Conservation (phyloP, 2,113 vertebrate genomes). For the Ploceus nigricollis region DNA sequence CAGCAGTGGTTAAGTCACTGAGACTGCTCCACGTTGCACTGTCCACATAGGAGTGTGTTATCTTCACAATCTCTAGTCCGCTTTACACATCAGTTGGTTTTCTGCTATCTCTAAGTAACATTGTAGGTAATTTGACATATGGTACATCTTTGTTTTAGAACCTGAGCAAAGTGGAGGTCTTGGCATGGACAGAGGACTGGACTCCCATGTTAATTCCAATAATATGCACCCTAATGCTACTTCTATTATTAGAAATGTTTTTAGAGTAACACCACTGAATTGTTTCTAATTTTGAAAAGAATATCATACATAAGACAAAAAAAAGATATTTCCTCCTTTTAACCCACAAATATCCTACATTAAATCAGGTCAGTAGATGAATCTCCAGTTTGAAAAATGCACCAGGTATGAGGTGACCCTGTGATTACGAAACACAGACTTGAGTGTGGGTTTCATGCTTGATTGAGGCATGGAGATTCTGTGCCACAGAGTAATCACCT, state of each 20-base stretch:
- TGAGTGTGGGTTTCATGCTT: neutral
- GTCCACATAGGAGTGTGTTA: neutral
- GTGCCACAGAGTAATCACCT: neutral
- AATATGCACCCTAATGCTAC: neutral
- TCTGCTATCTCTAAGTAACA: neutral
- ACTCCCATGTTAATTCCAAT: neutral
- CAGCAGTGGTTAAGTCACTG: neutral
- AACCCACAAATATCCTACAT: neutral
- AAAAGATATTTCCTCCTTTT: neutral
- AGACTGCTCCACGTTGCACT: neutral
- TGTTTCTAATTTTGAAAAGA: neutral
- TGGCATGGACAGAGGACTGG: neutral
- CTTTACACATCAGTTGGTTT: neutral
- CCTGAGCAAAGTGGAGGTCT: neutral
- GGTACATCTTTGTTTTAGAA: neutral
- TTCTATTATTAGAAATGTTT: neutral
- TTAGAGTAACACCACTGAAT: neutral
- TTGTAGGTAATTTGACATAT: neutral
- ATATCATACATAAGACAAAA: neutral
- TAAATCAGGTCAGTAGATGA: neutral
- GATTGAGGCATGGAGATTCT: neutral
- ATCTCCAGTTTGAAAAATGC: neutral
- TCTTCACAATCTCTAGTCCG: neutral
- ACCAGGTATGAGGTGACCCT: neutral
- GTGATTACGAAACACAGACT: neutral